Percentiles rank a stretch among this genome's conserved stretches.
These are phyloP conservation scores for Varecia variegata DNA, from an alignment of 2,797 vertebrate genomes.

Conservation along the genomic window DNA sequence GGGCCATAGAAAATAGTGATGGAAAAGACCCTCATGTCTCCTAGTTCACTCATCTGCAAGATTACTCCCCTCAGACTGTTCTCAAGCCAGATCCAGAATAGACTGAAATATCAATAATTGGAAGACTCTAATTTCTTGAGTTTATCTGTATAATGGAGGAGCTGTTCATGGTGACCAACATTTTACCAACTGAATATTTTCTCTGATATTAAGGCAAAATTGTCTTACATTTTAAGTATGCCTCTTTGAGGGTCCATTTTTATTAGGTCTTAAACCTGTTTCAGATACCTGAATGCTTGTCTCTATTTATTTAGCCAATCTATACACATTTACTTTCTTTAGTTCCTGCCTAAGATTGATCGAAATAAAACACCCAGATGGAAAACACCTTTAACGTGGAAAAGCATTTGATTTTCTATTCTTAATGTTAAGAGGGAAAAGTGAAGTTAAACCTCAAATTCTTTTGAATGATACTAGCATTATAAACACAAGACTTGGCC, in stretches of 20 bases:
- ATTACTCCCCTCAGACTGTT: neutral
- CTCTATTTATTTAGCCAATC: neutral
- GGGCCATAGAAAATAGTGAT: neutral
- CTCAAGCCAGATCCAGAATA: neutral
- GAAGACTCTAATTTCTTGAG: neutral
- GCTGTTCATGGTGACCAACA: neutral
- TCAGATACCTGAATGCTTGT: neutral
- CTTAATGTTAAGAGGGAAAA: neutral
- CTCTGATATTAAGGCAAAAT: constrained; percentile 13
- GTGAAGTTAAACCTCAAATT: constrained; percentile 21
- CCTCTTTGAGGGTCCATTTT: constrained; percentile 20
- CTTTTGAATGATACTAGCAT: neutral
- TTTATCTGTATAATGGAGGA: neutral
- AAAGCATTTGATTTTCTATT: neutral
- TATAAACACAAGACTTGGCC: neutral
- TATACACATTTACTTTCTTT: neutral
- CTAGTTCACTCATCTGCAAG: neutral
- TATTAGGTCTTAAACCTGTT: constrained; percentile 1
- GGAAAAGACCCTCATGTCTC: neutral
- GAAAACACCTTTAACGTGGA: neutral
- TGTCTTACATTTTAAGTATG: neutral
- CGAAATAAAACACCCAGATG: neutral
- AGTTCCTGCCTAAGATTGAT: neutral
- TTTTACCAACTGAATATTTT: constrained; percentile 21
- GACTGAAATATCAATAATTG: neutral